These are phyloP conservation scores for Periparus ater DNA, from an alignment of 2,797 vertebrate genomes.

Conservation along the genomic window DNA sequence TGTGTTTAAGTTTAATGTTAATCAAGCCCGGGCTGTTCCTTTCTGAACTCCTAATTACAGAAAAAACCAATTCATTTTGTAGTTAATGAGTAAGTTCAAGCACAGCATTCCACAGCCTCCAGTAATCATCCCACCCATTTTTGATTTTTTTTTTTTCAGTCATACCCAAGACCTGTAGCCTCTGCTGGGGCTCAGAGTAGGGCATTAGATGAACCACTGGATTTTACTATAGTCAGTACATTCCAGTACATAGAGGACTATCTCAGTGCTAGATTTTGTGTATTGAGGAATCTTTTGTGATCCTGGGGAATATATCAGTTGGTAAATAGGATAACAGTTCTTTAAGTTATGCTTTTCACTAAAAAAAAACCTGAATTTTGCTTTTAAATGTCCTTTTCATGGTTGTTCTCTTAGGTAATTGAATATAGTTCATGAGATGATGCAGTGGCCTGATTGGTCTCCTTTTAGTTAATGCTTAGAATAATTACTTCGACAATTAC, in stretches of 20 bases:
- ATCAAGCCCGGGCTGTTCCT: background rate
- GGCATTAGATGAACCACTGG: background rate
- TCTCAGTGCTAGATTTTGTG: background rate
- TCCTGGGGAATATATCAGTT: background rate
- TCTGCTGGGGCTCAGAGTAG: background rate
- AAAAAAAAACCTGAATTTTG: fast-evolving
- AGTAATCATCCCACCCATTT: background rate
- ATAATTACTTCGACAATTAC: background rate
- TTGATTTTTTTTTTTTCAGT: background rate
- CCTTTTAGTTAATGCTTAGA: background rate
- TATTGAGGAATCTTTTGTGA: background rate
- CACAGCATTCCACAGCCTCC: background rate
- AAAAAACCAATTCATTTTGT: background rate
- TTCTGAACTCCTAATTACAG: background rate
- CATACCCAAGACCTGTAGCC: background rate
- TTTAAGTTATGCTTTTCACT: background rate
- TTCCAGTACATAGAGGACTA: background rate
- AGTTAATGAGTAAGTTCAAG: background rate
- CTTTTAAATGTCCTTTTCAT: background rate
- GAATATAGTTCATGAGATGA: background rate
- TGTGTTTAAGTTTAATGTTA: background rate
- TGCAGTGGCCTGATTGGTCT: background rate
- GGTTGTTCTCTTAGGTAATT: background rate
- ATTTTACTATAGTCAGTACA: background rate
- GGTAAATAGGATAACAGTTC: background rate